These are phyloP conservation scores for Onychostoma macrolepis DNA, from an alignment of 2,113 vertebrate genomes.

Conservation along the genomic window DNA sequence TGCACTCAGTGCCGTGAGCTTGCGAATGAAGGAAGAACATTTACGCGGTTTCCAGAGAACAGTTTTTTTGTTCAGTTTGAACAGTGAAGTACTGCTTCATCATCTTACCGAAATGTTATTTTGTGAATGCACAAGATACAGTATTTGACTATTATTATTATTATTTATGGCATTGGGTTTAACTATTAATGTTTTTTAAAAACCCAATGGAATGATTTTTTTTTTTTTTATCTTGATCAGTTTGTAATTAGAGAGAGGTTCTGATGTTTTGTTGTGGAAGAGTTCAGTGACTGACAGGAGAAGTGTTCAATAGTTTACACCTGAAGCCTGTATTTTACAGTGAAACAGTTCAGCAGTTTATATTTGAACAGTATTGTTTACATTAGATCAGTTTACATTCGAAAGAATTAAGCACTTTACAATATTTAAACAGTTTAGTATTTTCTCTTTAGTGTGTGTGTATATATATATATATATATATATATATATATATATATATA, in stretches of 20 bases:
- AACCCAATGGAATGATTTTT: background rate
- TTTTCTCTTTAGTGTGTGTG: no score
- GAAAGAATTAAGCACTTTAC: background rate
- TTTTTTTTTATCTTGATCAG: background rate
- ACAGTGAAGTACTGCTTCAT: background rate
- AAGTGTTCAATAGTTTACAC: background rate
- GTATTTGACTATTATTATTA: background rate
- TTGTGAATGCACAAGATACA: background rate
- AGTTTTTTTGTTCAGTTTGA: background rate
- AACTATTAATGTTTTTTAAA: background rate
- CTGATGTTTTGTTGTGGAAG: background rate
- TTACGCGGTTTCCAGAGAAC: background rate
- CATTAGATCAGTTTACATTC: background rate
- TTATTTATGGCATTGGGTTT: background rate
- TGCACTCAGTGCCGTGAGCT: slow-evolving; percentile 8
- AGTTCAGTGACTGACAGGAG: background rate
- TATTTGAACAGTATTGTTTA: background rate
- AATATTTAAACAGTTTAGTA: background rate
- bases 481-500: no score
- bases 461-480: no score
- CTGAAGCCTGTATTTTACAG: background rate
- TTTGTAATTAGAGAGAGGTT: background rate
- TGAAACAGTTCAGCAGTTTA: background rate
- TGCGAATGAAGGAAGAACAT: background rate
- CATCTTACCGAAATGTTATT: background rate